These are phyloP conservation scores for Linnaemya tessellans DNA, from an alignment of 2,888 invertebrate genomes.

Conservation along the genomic window DNA sequence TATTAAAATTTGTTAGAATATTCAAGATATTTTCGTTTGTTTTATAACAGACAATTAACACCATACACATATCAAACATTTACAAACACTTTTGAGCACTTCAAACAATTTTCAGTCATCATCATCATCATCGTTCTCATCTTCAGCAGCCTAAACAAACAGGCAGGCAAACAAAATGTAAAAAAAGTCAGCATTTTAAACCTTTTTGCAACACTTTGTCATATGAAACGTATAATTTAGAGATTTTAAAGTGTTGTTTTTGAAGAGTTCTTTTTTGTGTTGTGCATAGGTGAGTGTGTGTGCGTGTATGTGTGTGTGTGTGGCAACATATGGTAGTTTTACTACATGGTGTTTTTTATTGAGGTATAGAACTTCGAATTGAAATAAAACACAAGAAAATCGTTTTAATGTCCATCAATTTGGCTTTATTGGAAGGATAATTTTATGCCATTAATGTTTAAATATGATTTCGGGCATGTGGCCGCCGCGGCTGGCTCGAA, in stretches of 20 bases:
- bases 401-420: too few relatives aligned
- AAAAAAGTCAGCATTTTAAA: not conserved
- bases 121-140: constrained; percentile 2
- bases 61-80: constrained; percentile 49
- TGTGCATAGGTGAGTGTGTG: not conserved
- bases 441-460: too few relatives aligned
- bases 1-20: constrained; percentile 29
- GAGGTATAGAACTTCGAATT: too few relatives aligned
- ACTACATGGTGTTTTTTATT: not conserved
- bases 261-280: constrained; percentile 31
- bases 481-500: too few relatives aligned
- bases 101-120: constrained; percentile 51
- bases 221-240: constrained; percentile 23
- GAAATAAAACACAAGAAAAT: too few relatives aligned
- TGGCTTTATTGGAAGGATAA: too few relatives aligned
- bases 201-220: constrained; percentile 4
- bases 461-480: too few relatives aligned
- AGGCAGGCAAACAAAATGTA: not conserved
- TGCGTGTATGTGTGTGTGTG: too few relatives aligned
- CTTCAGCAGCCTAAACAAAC: not conserved
- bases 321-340: not conserved
- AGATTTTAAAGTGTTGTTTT: constrained; percentile 50
- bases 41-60: constrained; percentile 56
- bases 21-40: constrained; percentile 13
- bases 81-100: constrained; percentile 46